Conservation (phyloP, 92 coral and sea anemone species). For the Pocillopora meandrina region DNA sequence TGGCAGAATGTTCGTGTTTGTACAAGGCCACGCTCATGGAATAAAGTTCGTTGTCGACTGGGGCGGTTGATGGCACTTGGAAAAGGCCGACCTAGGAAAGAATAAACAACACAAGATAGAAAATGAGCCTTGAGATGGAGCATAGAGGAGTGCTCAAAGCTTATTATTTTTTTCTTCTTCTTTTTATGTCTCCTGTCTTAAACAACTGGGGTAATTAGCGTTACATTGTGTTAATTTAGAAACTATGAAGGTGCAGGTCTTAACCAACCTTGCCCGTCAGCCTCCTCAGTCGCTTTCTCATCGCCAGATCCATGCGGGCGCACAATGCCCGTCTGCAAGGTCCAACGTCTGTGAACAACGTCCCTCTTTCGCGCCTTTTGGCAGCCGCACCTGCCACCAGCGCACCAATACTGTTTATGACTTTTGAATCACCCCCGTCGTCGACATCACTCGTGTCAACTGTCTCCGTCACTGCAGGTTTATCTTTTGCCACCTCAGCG, state of each 20-base stretch:
- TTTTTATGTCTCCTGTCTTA: too few species aligned
- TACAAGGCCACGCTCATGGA: constrained; percentile 95
- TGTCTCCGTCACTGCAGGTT: constrained; percentile 28
- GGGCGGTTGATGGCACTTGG: constrained; percentile 72
- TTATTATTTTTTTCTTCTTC: too few species aligned
- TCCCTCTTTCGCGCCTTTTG: constrained; percentile 74
- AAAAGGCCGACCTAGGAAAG: constrained; percentile 43
- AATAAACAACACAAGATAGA: not conserved
- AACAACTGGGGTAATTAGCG: too few species aligned
- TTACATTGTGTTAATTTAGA: not conserved
- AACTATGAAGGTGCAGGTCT: not conserved
- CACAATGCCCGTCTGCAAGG: constrained; percentile 98
- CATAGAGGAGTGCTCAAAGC: too few species aligned
- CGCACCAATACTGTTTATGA: constrained; percentile 69
- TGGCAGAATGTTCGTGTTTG: constrained; percentile 72
- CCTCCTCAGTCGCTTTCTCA: constrained; percentile 89
- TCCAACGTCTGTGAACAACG: constrained; percentile 82
- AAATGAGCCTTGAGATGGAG: too few species aligned
- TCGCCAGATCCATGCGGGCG: constrained; percentile 92
- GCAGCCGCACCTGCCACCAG: constrained; percentile 94
- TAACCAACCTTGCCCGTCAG: constrained; percentile 79
- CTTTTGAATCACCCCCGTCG: constrained; percentile 43
- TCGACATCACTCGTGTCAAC: constrained; percentile 27
- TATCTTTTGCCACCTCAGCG: constrained; percentile 54
- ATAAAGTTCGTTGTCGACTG: constrained; percentile 94